Conservation (phyloP, 1,140 invertebrate genomes). For the Argopecten irradians region DNA sequence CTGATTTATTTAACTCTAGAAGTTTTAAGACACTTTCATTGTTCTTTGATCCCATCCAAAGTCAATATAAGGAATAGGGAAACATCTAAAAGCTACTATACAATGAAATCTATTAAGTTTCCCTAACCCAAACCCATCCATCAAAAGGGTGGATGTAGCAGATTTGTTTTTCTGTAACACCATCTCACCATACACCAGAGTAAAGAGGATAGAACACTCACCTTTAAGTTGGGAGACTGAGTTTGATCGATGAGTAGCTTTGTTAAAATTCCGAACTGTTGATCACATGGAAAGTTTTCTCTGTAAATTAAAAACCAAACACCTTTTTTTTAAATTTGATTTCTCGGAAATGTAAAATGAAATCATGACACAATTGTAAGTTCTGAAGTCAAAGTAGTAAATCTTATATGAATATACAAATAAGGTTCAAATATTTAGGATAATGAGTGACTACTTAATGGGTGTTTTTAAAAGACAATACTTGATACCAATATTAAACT, state of each 20-base stretch:
- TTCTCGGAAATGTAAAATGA: no score
- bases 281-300: conserved; percentile 82
- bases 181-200: background rate
- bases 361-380: no score
- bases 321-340: no score
- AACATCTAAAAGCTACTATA: background rate
- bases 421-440: no score
- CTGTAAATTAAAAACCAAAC: conserved; percentile 74
- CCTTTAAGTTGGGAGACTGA: conserved; percentile 92
- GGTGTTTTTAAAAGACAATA: no score
- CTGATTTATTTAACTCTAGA: no score
- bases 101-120: background rate
- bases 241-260: conserved; percentile 92
- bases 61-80: background rate
- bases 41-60: no score
- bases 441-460: no score
- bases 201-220: conserved; percentile 82
- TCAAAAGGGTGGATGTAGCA: background rate
- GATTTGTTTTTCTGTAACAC: background rate
- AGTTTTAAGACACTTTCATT: no score
- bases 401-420: no score
- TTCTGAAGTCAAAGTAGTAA: no score
- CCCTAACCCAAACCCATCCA: background rate
- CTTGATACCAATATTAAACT: no score
- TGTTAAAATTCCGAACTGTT: conserved; percentile 82